A percentile compares a stretch with the other conserved stretches of the same genome.
phyloP scores from a whole-genome alignment of 2,797 vertebrate genomes.

The Vipera latastei region DNA sequence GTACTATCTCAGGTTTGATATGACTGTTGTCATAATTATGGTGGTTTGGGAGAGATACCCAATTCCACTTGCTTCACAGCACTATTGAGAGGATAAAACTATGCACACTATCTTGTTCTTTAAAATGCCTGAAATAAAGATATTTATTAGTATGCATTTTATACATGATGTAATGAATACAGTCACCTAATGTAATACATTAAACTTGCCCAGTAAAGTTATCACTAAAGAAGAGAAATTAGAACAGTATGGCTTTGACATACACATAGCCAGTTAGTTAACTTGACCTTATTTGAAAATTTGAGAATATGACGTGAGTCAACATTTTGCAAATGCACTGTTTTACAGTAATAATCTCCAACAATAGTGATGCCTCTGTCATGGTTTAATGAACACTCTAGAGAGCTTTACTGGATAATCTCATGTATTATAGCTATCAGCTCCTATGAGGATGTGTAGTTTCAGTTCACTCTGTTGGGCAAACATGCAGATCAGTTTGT shows the following conservation, averaged over 20 bases:
- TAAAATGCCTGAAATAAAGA: neutral
- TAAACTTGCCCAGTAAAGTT: neutral
- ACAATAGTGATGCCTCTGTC: constrained; percentile 10
- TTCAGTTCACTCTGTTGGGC: neutral
- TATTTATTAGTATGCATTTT: neutral
- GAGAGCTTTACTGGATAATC: neutral
- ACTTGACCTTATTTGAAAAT: constrained; percentile 26
- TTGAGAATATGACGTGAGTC: constrained; percentile 12
- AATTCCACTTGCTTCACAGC: neutral
- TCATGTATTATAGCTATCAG: neutral
- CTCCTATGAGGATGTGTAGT: neutral
- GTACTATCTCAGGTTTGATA: neutral
- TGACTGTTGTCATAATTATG: neutral
- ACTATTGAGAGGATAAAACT: neutral
- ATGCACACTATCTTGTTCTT: neutral
- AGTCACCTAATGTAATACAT: constrained; percentile 2
- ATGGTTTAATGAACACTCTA: constrained; percentile 14
- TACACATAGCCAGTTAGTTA: neutral
- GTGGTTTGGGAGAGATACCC: neutral
- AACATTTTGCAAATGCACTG: neutral
- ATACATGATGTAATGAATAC: neutral
- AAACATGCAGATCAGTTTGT: neutral
- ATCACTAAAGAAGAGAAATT: neutral
- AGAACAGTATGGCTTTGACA: neutral
- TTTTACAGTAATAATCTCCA: neutral